Evolutionary conservation across 2,113 vertebrate genomes (phyloP).

Genomic region (Mesocricetus auratus): DNA sequence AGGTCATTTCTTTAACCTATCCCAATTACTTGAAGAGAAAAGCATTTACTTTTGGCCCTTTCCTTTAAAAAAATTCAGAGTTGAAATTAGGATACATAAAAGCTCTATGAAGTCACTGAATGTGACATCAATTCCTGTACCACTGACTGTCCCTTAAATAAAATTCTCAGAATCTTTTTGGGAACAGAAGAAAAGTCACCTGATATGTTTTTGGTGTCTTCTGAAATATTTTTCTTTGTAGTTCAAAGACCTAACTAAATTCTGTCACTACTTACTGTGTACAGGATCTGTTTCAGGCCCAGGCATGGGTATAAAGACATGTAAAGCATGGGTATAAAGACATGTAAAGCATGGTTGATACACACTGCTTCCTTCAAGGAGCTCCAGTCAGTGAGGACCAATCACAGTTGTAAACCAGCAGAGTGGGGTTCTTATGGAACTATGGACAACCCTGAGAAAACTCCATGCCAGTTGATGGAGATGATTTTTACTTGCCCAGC

Average conservation of each 20-base stretch:
- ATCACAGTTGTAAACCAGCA: background rate
- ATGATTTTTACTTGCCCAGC: background rate
- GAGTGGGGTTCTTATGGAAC: background rate
- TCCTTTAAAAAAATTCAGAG: no score
- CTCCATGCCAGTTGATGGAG: background rate
- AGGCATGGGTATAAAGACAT: background rate
- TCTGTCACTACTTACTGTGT: background rate
- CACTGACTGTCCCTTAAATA: background rate
- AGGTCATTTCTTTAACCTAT: background rate
- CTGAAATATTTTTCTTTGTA: background rate
- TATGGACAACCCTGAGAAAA: background rate
- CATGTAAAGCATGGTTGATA: background rate
- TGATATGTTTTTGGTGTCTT: background rate
- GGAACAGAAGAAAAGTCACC: background rate
- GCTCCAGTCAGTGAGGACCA: background rate
- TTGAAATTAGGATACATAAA: constrained; percentile 17
- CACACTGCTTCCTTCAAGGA: background rate
- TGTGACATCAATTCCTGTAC: background rate
- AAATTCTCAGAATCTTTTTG: background rate
- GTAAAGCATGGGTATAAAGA: no score
- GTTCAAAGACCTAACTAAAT: constrained; percentile 45
- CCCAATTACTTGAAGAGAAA: constrained; percentile 17
- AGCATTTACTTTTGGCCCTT: no score
- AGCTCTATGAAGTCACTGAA: background rate
- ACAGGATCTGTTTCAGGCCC: background rate